A percentile compares a stretch with the other conserved stretches of the same genome.
Conservation (phyloP, 1,140 invertebrate genomes). For the Battus philenor region DNA sequence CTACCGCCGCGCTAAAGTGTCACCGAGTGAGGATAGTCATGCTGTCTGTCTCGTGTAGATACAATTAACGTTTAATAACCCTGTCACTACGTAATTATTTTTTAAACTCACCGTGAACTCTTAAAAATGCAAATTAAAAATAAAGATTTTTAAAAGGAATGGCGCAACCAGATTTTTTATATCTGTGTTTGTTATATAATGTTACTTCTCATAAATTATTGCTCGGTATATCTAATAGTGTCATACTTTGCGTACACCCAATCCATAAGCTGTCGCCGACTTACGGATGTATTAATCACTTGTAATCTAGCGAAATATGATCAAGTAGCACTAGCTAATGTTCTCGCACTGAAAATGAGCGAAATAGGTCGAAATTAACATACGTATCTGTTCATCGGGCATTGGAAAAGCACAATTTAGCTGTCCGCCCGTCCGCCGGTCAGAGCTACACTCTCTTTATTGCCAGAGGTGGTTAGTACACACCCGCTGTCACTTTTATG, state of each 20-base stretch:
- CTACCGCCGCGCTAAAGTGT: no score
- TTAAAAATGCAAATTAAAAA: no score
- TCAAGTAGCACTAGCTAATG: slow-evolving; percentile 8
- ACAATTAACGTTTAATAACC: neutral
- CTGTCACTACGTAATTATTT: no score
- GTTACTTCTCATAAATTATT: no score
- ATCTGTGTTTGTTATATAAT: no score
- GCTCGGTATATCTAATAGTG: slow-evolving; percentile 3
- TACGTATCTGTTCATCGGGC: slow-evolving; percentile 4
- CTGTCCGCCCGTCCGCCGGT: slow-evolving; percentile 11
- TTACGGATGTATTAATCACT: slow-evolving; percentile 8
- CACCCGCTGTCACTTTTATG: slow-evolving; percentile 43
- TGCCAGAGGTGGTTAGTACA: slow-evolving; percentile 25
- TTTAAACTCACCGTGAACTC: no score
- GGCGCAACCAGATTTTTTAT: no score
- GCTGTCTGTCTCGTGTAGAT: slow-evolving; percentile 6
- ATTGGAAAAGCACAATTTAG: slow-evolving; percentile 13
- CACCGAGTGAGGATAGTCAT: slow-evolving; percentile 13
- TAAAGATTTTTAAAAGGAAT: no score
- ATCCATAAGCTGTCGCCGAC: slow-evolving; percentile 2
- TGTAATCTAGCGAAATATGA: slow-evolving; percentile 16
- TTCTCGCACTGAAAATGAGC: slow-evolving; percentile 7
- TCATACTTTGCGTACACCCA: slow-evolving; percentile 2
- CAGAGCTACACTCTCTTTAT: slow-evolving; percentile 20
- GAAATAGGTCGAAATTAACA: slow-evolving; percentile 15